Base-by-base conservation (phyloP, 2,888 invertebrate genomes). In the Margaritifera margaritifera region DNA sequence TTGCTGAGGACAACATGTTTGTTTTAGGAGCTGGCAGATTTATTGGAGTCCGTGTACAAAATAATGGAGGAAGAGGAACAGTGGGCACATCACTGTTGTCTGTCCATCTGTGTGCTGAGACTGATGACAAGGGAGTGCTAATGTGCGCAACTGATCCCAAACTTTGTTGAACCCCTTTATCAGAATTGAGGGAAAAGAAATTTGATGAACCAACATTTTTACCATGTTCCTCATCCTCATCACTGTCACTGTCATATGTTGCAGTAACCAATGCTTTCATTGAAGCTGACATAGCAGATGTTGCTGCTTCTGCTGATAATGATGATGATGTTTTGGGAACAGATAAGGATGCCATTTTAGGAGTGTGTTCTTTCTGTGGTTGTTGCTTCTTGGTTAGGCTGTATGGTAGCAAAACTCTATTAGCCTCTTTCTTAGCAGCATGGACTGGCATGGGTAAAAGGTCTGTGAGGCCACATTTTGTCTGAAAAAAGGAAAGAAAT, bases 371-470 rank as follows among this genome's bases (percentile, higher is more conserved):
- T 27, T 25, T 18, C 62, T 54, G 22, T 27, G 64, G 56, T 64
- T 64, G 54, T 11, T 74, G 69, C 58, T 68, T 78, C 61, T 79
- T 81, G 15, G 72, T 77, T 15, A 86, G 75, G 0, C 81, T 72
- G 60, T 86, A 77, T 24, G 86, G 84, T 31, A 85, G 64, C 22
- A 87, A 76, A 8, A 83, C 78, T 57, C 87, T 75, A 61, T 85
- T 84, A 8, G 79, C 60, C 69, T 86, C 84, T 66, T 87, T 87
- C 65, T 74, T 81, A 8, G 79, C 69, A 19, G 80, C 75, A 74
- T 86, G 83, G 11, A 81, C 74, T 24, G 87, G 87, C 11, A 82
- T 75, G 25, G 87, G 87, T 24, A 87, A 74, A 50, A 86, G 42
- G 20, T 85, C 75, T 55, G 81, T 81, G 58, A 87, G 67, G 15